phyloP scores from a whole-genome alignment of 2,797 vertebrate genomes.

The Sebastolobus altivelis region DNA sequence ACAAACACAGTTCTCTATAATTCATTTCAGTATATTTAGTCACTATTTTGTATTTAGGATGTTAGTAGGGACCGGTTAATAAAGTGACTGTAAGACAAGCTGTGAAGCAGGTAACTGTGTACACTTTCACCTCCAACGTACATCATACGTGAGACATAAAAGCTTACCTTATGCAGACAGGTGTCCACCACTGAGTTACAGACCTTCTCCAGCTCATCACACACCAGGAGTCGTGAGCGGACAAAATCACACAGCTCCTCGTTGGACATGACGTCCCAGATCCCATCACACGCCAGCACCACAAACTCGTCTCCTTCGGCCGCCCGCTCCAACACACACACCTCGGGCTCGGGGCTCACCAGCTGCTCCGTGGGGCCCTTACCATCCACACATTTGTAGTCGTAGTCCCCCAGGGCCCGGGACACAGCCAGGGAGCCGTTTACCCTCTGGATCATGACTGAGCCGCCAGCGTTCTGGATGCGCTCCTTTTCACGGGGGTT shows the following conservation, averaged over 20 bases:
- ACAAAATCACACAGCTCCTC: constrained; percentile 99
- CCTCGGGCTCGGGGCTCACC: constrained; percentile 99
- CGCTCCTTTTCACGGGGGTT: constrained; percentile 98
- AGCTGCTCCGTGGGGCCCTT: constrained; percentile 99
- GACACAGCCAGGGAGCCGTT: constrained; percentile 98
- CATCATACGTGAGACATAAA: not conserved
- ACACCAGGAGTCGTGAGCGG: constrained; percentile 95
- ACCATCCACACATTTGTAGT: constrained; percentile 99
- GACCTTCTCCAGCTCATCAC: constrained; percentile 97
- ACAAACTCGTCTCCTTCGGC: constrained; percentile 97
- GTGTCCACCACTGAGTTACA: constrained; percentile 99
- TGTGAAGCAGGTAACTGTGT: too few relatives aligned
- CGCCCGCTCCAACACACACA: constrained; percentile 94
- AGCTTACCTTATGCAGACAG: constrained; percentile 98
- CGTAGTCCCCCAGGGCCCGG: constrained; percentile 98
- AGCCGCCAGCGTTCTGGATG: constrained; percentile 98
- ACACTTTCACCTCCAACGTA: too few relatives aligned
- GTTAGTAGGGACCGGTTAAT: too few relatives aligned
- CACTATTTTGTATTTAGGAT: not conserved
- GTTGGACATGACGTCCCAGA: constrained; percentile 99
- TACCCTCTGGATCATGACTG: constrained; percentile 99
- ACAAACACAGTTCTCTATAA: not conserved
- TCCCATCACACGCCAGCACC: constrained; percentile 97
- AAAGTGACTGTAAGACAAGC: too few relatives aligned
- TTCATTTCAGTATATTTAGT: not conserved